phyloP scores from a whole-genome alignment of 2,888 invertebrate species.

The Phlogophora meticulosa region DNA sequence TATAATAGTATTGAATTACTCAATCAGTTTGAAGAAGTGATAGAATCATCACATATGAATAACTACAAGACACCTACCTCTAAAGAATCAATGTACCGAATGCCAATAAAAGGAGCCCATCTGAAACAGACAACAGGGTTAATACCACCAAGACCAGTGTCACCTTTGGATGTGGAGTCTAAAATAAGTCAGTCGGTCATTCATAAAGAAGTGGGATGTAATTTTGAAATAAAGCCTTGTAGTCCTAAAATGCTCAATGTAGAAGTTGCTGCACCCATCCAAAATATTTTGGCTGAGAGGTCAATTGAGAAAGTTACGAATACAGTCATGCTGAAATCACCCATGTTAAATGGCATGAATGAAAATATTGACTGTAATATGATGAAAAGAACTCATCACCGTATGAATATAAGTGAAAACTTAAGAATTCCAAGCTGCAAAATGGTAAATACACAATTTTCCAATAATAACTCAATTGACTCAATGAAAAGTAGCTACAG shows the following conservation, averaged over 20 bases:
- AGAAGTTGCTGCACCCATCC: slow-evolving; percentile 83
- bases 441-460: slow-evolving; percentile 81
- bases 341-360: slow-evolving; percentile 69
- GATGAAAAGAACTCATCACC: slow-evolving; percentile 68
- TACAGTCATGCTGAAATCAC: slow-evolving; percentile 76
- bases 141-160: slow-evolving; percentile 80
- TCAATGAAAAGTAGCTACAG: slow-evolving; percentile 80
- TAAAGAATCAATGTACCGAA: slow-evolving; percentile 69
- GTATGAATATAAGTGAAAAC: slow-evolving; percentile 66
- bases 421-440: slow-evolving; percentile 81
- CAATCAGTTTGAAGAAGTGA: slow-evolving; percentile 88
- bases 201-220: slow-evolving; percentile 90
- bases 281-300: slow-evolving; percentile 83
- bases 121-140: slow-evolving; percentile 67
- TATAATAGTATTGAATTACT: slow-evolving; percentile 87
- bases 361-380: slow-evolving; percentile 72
- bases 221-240: slow-evolving; percentile 90
- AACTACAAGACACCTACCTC: slow-evolving; percentile 70
- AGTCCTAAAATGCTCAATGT: slow-evolving; percentile 89
- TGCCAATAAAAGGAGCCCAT: slow-evolving; percentile 64
- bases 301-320: slow-evolving; percentile 87
- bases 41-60: slow-evolving; percentile 82
- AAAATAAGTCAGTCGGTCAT: slow-evolving; percentile 90
- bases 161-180: slow-evolving; percentile 89
- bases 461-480: slow-evolving; percentile 71